phyloP scores from a whole-genome alignment of 2,888 invertebrate genomes.

The Ophion ventricosus region DNA sequence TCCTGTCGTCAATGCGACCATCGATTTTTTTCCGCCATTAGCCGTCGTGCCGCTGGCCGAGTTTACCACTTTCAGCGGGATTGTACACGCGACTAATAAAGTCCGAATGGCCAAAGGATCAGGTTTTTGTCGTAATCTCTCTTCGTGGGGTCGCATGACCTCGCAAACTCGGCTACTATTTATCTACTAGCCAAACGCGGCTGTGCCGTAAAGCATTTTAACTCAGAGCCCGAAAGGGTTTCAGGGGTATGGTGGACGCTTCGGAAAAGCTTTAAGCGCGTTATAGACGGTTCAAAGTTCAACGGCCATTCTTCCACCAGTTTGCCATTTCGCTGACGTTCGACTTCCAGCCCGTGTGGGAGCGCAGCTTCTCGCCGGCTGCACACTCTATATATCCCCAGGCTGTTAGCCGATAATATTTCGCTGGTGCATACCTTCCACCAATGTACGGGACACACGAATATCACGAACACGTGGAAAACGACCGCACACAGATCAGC shows the following conservation, averaged over 20 bases:
- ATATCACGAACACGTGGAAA: constrained; percentile 12
- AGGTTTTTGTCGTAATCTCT: background rate
- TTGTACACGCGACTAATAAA: background rate
- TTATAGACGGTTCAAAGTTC: constrained; percentile 70
- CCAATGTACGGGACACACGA: background rate
- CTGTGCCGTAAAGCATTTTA: background rate
- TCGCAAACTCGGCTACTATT: background rate
- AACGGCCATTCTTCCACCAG: constrained; percentile 68
- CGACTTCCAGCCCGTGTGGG: constrained; percentile 54
- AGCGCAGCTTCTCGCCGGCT: constrained; percentile 11
- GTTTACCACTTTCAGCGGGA: background rate
- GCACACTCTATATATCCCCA: constrained; percentile 28
- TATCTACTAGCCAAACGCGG: background rate
- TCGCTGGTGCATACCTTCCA: constrained; percentile 57
- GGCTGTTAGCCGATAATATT: constrained; percentile 66
- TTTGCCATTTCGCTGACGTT: constrained; percentile 71
- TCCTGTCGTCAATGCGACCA: background rate
- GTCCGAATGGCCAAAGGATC: background rate
- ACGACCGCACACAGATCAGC: constrained; percentile 14
- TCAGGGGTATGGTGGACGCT: background rate
- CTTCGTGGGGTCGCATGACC: background rate
- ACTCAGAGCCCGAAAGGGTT: background rate
- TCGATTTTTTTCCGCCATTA: background rate
- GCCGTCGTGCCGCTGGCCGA: background rate
- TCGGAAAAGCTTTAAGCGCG: constrained; percentile 53